phyloP scores from a whole-genome alignment of 2,113 vertebrate species.

The Pteropus alecto region DNA sequence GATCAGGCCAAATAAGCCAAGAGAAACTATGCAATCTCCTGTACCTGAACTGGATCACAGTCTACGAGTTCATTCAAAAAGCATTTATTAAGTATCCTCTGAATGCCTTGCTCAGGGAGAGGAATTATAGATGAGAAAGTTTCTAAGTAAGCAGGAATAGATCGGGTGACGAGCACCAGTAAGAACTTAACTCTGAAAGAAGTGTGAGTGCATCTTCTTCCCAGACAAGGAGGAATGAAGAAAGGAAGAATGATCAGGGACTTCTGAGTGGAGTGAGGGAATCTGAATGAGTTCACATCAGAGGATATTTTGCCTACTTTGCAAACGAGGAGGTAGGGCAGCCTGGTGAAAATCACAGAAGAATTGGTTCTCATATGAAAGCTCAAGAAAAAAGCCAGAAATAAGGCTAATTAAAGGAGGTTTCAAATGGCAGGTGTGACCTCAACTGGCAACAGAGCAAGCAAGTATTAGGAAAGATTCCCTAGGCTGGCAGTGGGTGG shows the following conservation, averaged over 20 bases:
- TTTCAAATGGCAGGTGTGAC: background rate
- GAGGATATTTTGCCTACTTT: background rate
- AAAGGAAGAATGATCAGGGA: background rate
- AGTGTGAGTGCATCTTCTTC: background rate
- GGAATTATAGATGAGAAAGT: background rate
- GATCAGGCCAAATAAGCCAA: background rate
- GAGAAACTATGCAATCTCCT: background rate
- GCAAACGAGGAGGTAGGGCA: background rate
- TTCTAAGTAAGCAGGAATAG: background rate
- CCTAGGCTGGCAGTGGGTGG: background rate
- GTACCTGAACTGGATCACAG: background rate
- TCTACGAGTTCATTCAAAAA: background rate
- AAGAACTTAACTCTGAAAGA: background rate
- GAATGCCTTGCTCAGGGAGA: background rate
- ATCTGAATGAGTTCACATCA: background rate
- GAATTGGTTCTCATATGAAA: background rate
- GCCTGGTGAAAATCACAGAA: background rate
- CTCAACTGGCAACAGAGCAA: background rate
- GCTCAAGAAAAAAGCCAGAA: background rate
- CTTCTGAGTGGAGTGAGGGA: background rate
- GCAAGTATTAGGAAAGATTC: background rate
- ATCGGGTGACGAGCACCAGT: background rate
- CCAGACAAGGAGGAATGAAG: background rate
- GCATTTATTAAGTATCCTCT: background rate
- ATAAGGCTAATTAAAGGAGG: background rate